Percentiles rank a stretch among this genome's conserved stretches.
Evolutionary conservation across 2,888 invertebrate species (phyloP).

Genomic region (Ischnura elegans): DNA sequence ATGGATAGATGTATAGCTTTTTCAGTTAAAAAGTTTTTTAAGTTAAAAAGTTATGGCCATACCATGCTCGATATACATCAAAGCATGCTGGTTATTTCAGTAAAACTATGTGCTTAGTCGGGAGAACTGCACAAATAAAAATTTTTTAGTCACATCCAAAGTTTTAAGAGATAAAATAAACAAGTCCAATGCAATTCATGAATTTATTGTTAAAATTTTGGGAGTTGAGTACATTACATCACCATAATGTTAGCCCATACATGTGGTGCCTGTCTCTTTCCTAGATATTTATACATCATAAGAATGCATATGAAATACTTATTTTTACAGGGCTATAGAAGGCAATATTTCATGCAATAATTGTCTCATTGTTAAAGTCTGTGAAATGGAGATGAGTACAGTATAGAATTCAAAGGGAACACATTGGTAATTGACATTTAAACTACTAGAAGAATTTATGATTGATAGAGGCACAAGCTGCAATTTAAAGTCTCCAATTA

Average conservation of each 20-base stretch:
- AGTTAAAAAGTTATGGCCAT: neutral
- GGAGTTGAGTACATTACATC: neutral
- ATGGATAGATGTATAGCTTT: neutral
- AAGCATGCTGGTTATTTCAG: neutral
- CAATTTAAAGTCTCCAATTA: neutral
- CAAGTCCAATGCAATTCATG: constrained; percentile 26
- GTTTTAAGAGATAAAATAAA: neutral
- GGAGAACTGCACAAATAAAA: neutral
- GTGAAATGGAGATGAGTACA: neutral
- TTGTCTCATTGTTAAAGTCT: neutral
- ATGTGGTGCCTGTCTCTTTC: neutral
- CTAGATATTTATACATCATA: neutral
- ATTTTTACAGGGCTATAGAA: neutral
- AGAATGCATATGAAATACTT: neutral
- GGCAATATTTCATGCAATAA: neutral
- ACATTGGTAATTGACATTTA: neutral
- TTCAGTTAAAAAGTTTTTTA: no score
- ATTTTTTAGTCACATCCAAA: neutral
- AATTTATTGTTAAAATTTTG: constrained; percentile 17
- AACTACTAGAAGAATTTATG: neutral
- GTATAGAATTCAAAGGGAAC: neutral
- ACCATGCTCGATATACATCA: neutral
- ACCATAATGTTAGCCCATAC: neutral
- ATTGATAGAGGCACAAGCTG: neutral
- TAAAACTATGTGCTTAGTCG: neutral